Evolutionary conservation across 2,797 vertebrate species (phyloP), one percentile per base, ranked within the genome.

Genomic region (Garrulus glandarius): DNA sequence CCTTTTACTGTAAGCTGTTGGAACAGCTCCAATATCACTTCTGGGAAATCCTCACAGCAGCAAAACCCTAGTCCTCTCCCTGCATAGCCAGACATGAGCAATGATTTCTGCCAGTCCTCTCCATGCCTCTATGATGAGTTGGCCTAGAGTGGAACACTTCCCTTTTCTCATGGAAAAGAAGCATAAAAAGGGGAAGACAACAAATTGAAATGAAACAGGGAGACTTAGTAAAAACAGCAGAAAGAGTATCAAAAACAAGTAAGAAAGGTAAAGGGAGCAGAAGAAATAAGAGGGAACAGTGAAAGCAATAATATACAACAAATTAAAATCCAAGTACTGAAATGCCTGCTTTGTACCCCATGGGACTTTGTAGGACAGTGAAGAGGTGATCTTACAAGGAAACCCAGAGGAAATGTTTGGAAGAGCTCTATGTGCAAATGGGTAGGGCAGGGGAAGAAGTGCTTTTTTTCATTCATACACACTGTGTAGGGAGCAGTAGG

Each of bases 1-100:
- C 72, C 53, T 89, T 93, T 95, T 95, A 88, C 94, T 90, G 92
- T 95, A 96, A 97, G 59, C 29, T 69, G 43, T 82, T 97, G 95
- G 92, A 94, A 20, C 43, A 84, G 56, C 16, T 93, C 93, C 95
- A 96, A 34, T 41, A 81, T 47, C 23, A 56, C 39, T 96, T 95
- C 92, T 93, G 72, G 84, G 83, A 97, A 97, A 92, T 83, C 39
- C 61, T 86, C n/a, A 56, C 39, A 79, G 53, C 53, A 71, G 65
- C 72, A 93, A 90, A 92, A 26, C 44, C 65, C 24, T 61, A 18
- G 36, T 90, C 65, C 43, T 94, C 76, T 85, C 64, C 50, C 67
- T 59, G 57, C 29, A 13, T 3, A 92, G 69, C 49, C 77, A 90
- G 89, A 81, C 37, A 75, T 64, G n/a, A 90, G 21, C 76, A 84